Evolutionary conservation across 1,140 invertebrate species (phyloP).

Genomic region (Apocrypta bakeri): DNA sequence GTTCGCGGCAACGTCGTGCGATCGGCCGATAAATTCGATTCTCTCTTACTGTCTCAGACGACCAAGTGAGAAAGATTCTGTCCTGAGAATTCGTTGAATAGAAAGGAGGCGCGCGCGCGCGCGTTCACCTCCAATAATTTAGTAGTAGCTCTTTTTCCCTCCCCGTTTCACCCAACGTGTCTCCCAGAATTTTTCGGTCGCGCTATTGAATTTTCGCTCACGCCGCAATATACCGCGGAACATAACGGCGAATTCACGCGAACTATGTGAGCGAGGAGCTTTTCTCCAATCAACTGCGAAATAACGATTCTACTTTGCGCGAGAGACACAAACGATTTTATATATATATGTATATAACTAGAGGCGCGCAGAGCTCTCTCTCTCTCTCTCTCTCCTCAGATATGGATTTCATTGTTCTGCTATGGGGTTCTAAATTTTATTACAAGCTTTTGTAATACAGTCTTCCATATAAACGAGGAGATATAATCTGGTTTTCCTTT

Average conservation of each 20-base stretch:
- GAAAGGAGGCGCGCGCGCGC: conserved; percentile 11
- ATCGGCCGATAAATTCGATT: conserved; percentile 41
- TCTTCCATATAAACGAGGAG: no score
- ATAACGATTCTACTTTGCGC: conserved; percentile 22
- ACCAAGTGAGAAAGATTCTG: neutral
- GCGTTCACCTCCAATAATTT: conserved; percentile 36
- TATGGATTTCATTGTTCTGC: no score
- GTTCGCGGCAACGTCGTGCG: neutral
- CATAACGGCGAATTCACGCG: conserved; percentile 1
- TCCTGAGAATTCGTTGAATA: conserved; percentile 29
- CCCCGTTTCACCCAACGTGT: neutral
- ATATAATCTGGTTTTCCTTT: no score
- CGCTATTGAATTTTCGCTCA: neutral
- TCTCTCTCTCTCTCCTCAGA: no score
- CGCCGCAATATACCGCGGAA: neutral
- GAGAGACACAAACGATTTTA: neutral
- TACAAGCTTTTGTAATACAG: no score
- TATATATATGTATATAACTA: no score
- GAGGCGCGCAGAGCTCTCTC: no score
- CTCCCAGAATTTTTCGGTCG: neutral
- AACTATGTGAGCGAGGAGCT: conserved; percentile 2
- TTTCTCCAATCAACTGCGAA: conserved; percentile 41
- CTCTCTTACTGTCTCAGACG: neutral
- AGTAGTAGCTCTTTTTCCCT: conserved; percentile 25
- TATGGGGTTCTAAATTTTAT: no score